phyloP scores from a whole-genome alignment of 2,888 invertebrate genomes.

The Nezara viridula region DNA sequence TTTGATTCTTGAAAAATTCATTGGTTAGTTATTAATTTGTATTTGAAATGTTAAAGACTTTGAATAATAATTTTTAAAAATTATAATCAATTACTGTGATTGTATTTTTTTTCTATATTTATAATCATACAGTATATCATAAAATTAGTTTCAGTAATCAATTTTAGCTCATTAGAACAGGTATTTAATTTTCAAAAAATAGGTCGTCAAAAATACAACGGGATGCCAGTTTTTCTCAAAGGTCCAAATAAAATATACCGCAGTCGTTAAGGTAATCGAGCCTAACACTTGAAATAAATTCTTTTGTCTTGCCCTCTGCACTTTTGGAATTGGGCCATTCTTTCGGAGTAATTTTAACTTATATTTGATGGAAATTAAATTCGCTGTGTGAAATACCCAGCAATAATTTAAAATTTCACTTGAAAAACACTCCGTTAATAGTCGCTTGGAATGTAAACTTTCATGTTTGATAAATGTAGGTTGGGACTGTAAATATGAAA shows the following conservation, averaged over 20 bases:
- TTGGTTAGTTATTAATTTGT: no score
- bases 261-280: neutral
- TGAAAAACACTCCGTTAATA: neutral
- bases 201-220: neutral
- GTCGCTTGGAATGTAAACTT: neutral
- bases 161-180: neutral
- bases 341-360: neutral
- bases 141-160: no score
- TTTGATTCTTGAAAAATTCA: no score
- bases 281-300: constrained; percentile 16
- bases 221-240: constrained; percentile 1
- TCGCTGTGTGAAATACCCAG: neutral
- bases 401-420: constrained; percentile 8
- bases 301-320: constrained; percentile 26
- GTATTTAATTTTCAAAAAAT: neutral
- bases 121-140: no score
- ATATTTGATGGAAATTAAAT: constrained; percentile 44
- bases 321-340: constrained; percentile 34
- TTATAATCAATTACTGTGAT: no score
- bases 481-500: neutral
- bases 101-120: no score
- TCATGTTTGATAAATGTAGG: neutral
- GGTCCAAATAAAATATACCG: neutral
- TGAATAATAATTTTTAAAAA: no score
- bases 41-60: no score